These are phyloP conservation scores for Bungarus multicinctus DNA, from an alignment of 2,113 vertebrate species.

Conservation along the genomic window DNA sequence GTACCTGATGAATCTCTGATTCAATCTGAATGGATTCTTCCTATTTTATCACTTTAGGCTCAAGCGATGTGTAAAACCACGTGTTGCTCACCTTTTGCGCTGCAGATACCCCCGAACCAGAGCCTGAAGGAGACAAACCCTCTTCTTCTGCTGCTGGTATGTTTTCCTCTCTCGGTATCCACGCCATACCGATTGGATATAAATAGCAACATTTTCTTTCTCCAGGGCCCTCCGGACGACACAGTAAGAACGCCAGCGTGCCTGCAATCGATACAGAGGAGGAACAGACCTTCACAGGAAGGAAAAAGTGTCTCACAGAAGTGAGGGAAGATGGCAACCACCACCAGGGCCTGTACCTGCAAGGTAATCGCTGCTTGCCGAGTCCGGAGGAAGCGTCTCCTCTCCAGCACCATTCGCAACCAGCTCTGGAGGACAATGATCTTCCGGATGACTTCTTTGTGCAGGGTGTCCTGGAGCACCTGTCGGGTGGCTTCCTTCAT, in stretches of 20 bases:
- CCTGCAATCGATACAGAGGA: conserved; percentile 49
- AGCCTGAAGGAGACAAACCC: conserved; percentile 80
- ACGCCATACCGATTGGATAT: conserved; percentile 85
- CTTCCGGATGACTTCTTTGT: conserved; percentile 90
- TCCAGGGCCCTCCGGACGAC: conserved; percentile 50
- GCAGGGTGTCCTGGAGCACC: conserved; percentile 85
- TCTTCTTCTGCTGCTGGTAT: conserved; percentile 61
- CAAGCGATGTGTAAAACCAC: not conserved
- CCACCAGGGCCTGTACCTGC: conserved; percentile 72
- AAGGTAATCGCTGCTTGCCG: conserved; percentile 76
- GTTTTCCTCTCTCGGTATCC: conserved; percentile 66
- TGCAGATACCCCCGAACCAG: conserved; percentile 83
- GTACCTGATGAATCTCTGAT: not conserved
- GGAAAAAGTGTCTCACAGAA: fast-evolving
- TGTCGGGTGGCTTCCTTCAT: conserved; percentile 91
- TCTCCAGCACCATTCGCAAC: conserved; percentile 82
- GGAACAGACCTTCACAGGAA: not conserved
- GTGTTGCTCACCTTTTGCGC: conserved; percentile 75
- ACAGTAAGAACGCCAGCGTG: conserved; percentile 74
- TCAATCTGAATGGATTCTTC: not conserved
- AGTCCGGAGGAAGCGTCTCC: conserved; percentile 79
- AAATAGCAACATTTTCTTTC: conserved; percentile 62
- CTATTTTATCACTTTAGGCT: too few species aligned
- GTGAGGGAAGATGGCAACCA: too few species aligned
- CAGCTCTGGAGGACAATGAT: conserved; percentile 93